Percentiles rank a stretch among this genome's conserved stretches.
Evolutionary conservation across 2,113 vertebrate species (phyloP).

Genomic region (Dipodomys spectabilis): DNA sequence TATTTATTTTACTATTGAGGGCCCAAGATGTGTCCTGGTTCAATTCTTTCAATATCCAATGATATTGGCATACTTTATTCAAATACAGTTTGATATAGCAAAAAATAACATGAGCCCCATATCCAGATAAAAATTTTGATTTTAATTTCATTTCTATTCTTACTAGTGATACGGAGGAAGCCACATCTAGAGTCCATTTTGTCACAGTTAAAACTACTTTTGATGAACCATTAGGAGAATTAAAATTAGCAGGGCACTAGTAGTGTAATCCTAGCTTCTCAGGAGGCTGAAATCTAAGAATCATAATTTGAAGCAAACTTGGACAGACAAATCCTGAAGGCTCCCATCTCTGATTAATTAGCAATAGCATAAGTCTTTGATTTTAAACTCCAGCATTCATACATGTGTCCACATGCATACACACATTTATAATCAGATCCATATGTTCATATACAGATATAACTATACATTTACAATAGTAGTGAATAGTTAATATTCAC

Average conservation of each 20-base stretch:
- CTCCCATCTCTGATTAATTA: too few relatives aligned
- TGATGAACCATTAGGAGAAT: not conserved
- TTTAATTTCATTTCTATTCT: not conserved
- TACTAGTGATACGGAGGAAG: not conserved
- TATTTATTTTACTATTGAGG: not conserved
- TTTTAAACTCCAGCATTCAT: too few relatives aligned
- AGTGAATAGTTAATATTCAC: not conserved
- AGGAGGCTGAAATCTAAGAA: too few relatives aligned
- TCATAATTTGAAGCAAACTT: too few relatives aligned
- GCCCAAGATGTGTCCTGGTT: not conserved
- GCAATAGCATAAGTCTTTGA: too few relatives aligned
- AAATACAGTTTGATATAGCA: not conserved
- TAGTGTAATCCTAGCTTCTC: too few relatives aligned
- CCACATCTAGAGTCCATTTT: not conserved
- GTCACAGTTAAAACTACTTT: not conserved
- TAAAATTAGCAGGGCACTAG: too few relatives aligned
- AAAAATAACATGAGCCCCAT: not conserved
- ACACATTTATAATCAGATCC: not conserved
- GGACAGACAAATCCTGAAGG: too few relatives aligned
- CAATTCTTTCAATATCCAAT: not conserved
- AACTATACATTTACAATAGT: not conserved
- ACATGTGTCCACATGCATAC: too few relatives aligned
- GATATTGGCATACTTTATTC: not conserved
- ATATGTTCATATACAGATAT: not conserved
- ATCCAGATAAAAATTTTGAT: not conserved